Percentiles rank a stretch among this genome's conserved stretches.
Conservation (phyloP, 2,113 vertebrate genomes). For the Nanorana parkeri region DNA sequence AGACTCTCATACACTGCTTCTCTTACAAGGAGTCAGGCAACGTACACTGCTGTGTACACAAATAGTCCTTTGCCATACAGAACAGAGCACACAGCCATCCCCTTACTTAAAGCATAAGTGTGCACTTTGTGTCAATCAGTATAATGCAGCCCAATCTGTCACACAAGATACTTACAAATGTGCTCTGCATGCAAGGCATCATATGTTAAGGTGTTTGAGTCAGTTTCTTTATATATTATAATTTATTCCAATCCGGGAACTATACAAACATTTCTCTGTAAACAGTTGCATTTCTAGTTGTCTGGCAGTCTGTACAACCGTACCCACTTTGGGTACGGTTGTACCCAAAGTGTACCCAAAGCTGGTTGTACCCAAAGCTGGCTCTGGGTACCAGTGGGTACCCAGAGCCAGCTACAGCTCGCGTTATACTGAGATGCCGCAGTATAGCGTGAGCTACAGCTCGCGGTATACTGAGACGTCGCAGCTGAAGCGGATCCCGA, state of each 20-base stretch:
- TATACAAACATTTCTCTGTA: not conserved
- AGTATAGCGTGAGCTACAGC: no score
- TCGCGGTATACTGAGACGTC: no score
- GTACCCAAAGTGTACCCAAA: no score
- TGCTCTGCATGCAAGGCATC: not conserved
- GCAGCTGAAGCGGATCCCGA: no score
- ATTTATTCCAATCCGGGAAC: not conserved
- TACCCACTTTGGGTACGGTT: not conserved
- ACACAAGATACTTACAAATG: not conserved
- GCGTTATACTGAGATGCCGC: no score
- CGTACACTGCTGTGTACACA: constrained; percentile 20
- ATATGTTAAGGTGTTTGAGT: no score
- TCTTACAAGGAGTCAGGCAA: constrained; percentile 15
- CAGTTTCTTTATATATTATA: not conserved
- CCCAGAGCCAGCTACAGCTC: no score
- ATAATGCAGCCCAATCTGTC: not conserved
- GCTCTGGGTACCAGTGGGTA: no score
- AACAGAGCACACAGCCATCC: not conserved
- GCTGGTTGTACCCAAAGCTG: no score
- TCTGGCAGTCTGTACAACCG: no score
- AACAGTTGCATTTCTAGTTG: no score
- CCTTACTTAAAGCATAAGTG: constrained; percentile 19
- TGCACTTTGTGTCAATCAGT: not conserved
- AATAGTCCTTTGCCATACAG: constrained; percentile 17
- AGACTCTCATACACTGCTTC: constrained; percentile 9